A percentile compares a stretch with the other conserved stretches of the same genome.
Evolutionary conservation across 2,113 vertebrate species (phyloP).

Genomic region (Vulpes ferrilata): DNA sequence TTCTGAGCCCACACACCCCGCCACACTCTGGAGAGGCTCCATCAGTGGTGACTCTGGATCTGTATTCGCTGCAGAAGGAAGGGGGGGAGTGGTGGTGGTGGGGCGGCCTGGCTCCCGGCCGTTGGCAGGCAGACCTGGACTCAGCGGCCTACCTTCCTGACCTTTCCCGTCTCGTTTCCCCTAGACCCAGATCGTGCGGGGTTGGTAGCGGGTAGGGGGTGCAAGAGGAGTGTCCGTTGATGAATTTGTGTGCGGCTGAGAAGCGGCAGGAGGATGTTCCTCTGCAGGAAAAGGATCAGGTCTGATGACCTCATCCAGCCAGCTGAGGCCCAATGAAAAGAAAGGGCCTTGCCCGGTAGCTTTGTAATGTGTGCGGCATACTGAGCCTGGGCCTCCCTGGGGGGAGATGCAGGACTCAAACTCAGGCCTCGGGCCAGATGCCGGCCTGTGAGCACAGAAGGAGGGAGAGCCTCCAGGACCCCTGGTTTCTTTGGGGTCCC

Average conservation of each 20-base stretch:
- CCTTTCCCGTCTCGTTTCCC: not conserved
- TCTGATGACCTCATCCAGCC: not conserved
- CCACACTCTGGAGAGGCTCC: conserved; percentile 19
- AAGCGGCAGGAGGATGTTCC: not conserved
- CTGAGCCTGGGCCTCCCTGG: not conserved
- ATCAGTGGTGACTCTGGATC: not conserved
- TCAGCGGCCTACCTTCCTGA: not conserved
- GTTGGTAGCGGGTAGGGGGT: not conserved
- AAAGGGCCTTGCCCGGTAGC: not conserved
- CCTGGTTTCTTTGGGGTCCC: not conserved
- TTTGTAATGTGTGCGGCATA: not conserved
- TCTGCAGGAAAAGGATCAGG: not conserved
- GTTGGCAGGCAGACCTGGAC: not conserved
- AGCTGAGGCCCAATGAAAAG: not conserved
- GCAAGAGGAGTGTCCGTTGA: not conserved
- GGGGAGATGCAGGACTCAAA: not conserved
- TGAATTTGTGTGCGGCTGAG: not conserved
- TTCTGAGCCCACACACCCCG: conserved; percentile 53
- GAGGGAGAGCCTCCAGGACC: not conserved
- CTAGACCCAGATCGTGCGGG: not conserved
- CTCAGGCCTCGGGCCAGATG: not conserved
- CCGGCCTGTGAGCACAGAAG: not conserved
- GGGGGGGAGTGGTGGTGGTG: not conserved
- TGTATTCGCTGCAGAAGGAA: not conserved
- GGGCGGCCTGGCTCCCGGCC: not conserved